Conservation (phyloP, 2,797 vertebrate species). For the Sebastes trivittatus region DNA sequence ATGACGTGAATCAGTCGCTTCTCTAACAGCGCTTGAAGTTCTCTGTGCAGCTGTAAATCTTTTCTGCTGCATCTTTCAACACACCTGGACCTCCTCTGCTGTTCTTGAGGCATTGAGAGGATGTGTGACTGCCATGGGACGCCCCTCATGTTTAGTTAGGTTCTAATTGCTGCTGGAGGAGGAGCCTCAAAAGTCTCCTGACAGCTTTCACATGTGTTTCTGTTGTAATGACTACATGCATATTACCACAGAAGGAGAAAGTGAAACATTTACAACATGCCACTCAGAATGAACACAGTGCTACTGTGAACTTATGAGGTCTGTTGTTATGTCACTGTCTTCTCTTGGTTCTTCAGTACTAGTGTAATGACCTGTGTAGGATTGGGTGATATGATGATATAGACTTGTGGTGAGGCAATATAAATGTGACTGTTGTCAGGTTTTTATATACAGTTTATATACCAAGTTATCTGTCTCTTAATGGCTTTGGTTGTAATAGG, state of each 20-base stretch:
- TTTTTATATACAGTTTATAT: background rate
- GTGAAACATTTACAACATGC: slow-evolving; percentile 7
- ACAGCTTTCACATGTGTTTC: slow-evolving; percentile 35
- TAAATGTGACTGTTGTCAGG: background rate
- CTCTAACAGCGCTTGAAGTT: background rate
- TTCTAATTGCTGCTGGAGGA: slow-evolving; percentile 5
- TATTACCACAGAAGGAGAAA: slow-evolving; percentile 1
- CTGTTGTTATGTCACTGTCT: background rate
- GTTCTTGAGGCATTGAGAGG: background rate
- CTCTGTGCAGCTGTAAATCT: background rate
- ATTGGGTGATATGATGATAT: background rate
- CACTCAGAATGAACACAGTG: background rate
- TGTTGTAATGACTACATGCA: slow-evolving; percentile 11
- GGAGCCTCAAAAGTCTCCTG: background rate
- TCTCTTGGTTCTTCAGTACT: background rate
- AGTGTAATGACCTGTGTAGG: background rate
- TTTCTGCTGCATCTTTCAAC: background rate
- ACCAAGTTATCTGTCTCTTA: background rate
- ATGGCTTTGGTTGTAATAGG: background rate
- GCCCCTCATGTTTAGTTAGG: slow-evolving; percentile 1
- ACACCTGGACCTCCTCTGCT: background rate
- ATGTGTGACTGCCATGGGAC: slow-evolving; percentile 4
- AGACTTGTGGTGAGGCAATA: background rate
- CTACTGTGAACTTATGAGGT: background rate
- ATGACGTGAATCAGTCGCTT: background rate